A percentile compares a stretch with the other conserved stretches of the same genome.
Evolutionary conservation across 1,140 invertebrate species (phyloP).

Genomic region (Rhynchophorus ferrugineus): DNA sequence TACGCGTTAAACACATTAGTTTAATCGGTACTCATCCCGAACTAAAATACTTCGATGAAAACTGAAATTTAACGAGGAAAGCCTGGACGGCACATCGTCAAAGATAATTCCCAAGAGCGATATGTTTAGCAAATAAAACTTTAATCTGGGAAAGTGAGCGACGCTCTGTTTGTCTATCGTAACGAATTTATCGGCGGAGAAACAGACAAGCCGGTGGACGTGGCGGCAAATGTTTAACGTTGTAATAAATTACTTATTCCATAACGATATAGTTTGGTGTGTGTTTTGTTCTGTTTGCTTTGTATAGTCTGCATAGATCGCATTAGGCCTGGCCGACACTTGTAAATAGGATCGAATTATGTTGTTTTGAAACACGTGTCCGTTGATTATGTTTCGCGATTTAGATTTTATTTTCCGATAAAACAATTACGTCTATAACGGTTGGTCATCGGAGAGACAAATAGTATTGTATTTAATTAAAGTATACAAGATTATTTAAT

Average conservation of each 20-base stretch:
- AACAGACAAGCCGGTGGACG: not conserved
- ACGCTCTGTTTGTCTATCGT: not conserved
- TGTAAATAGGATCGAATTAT: too few relatives aligned
- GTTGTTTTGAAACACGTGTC: too few relatives aligned
- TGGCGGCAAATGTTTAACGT: not conserved
- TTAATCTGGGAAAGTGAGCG: not conserved
- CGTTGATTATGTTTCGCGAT: too few relatives aligned
- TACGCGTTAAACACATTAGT: too few relatives aligned
- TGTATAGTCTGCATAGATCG: not conserved
- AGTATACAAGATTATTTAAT: too few relatives aligned
- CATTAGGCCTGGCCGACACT: not conserved
- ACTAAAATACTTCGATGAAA: too few relatives aligned
- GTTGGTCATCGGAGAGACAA: too few relatives aligned
- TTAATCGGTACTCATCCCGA: too few relatives aligned
- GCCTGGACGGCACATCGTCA: not conserved
- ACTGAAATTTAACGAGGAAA: not conserved
- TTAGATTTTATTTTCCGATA: too few relatives aligned
- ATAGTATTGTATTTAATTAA: too few relatives aligned
- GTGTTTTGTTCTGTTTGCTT: not conserved
- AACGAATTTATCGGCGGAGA: not conserved
- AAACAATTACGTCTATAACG: too few relatives aligned
- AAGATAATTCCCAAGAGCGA: not conserved
- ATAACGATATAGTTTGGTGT: not conserved
- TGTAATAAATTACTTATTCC: not conserved
- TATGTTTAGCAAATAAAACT: not conserved